phyloP scores from a whole-genome alignment of 2,113 vertebrate genomes.

The Connochaetes taurinus region DNA sequence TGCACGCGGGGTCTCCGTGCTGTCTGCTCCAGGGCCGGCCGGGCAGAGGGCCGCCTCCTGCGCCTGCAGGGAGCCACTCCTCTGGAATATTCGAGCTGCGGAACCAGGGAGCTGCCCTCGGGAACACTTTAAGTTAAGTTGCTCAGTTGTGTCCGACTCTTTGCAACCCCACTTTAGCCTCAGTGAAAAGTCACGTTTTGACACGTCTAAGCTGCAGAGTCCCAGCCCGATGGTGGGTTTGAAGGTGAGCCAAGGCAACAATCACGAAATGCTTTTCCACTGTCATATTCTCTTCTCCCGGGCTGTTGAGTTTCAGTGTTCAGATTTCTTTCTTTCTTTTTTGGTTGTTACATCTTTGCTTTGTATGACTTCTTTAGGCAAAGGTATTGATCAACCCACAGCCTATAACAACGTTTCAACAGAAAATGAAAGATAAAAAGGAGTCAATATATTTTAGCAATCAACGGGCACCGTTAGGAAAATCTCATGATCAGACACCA shows the following conservation, averaged over 20 bases:
- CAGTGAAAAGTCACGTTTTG: background rate
- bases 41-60: background rate
- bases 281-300: background rate
- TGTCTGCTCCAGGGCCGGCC: background rate
- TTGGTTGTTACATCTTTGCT: background rate
- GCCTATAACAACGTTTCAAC: constrained; percentile 82
- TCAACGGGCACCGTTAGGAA: constrained; percentile 80
- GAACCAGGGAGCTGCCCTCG: background rate
- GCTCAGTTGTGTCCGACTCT: too few species aligned
- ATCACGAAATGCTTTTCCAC: background rate
- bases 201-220: background rate
- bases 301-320: background rate
- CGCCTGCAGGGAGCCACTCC: background rate
- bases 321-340: background rate
- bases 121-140: background rate
- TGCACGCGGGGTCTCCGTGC: too few species aligned
- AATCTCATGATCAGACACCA: constrained; percentile 73
- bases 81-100: background rate
- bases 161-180: background rate
- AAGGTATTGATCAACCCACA: constrained; percentile 80
- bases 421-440: constrained; percentile 81
- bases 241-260: background rate
- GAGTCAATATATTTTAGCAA: constrained; percentile 81
- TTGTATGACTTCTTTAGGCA: constrained; percentile 76
- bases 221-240: background rate